Conservation (phyloP, 2,797 vertebrate species). For the Eulemur albifrons region DNA sequence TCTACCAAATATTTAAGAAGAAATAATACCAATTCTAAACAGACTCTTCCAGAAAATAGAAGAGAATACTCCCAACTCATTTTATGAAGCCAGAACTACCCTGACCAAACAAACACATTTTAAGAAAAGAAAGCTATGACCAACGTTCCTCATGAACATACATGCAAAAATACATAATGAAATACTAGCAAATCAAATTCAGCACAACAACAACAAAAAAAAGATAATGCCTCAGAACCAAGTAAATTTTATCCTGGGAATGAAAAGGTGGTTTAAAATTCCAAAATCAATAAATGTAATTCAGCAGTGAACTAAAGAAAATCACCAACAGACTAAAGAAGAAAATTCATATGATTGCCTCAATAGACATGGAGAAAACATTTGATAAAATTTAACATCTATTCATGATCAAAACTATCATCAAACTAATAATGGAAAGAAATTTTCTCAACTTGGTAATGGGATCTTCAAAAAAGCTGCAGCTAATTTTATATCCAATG, state of each 20-base stretch:
- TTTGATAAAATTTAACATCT: not conserved
- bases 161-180: not conserved
- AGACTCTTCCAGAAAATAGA: not conserved
- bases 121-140: not conserved
- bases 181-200: not conserved
- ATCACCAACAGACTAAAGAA: not conserved
- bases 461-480: not conserved
- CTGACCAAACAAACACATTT: not conserved
- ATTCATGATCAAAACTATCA: not conserved
- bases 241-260: not conserved
- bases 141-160: not conserved
- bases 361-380: not conserved
- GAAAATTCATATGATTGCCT: not conserved
- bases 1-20: not conserved
- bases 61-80: not conserved
- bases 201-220: not conserved
- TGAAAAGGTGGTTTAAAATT: not conserved
- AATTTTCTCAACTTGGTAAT: not conserved
- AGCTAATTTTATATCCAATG: not conserved
- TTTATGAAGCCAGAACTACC: not conserved
- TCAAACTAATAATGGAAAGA: not conserved
- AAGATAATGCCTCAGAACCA: not conserved
- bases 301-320: not conserved
- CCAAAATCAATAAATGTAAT: not conserved
- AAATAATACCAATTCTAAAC: not conserved